Conservation (phyloP, 2,797 vertebrate genomes). For the Anguilla obscura region DNA sequence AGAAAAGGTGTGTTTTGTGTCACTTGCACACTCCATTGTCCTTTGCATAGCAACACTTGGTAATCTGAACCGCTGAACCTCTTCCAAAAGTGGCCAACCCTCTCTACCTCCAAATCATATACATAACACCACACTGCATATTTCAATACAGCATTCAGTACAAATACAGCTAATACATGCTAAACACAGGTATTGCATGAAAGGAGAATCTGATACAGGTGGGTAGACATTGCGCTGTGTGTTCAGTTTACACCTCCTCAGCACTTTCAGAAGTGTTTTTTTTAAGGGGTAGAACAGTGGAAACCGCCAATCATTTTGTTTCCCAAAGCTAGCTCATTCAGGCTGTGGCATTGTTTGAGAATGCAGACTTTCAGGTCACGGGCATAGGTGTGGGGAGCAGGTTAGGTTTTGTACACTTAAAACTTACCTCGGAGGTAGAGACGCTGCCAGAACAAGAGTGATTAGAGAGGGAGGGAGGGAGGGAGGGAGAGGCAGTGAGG, state of each 20-base stretch:
- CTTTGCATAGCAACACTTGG: no score
- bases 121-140: neutral
- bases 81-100: neutral
- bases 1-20: neutral
- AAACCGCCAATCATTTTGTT: conserved; percentile 39
- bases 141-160: neutral
- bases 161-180: neutral
- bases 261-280: neutral
- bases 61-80: neutral
- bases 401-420: conserved; percentile 56
- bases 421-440: conserved; percentile 50
- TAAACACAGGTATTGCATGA: neutral
- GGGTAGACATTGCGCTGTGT: neutral
- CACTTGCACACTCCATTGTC: neutral
- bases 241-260: neutral
- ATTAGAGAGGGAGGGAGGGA: conserved; percentile 57
- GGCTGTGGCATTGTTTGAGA: conserved; percentile 54
- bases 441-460: conserved; percentile 58
- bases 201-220: neutral
- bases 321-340: conserved; percentile 5
- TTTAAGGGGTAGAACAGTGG: conserved; percentile 13
- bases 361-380: conserved; percentile 71
- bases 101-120: neutral
- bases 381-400: conserved; percentile 58
- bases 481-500: conserved; percentile 56